Percentiles rank a stretch among this genome's conserved stretches.
These are phyloP conservation scores for Prionace glauca DNA, from an alignment of 2,797 vertebrate genomes.

Conservation along the genomic window DNA sequence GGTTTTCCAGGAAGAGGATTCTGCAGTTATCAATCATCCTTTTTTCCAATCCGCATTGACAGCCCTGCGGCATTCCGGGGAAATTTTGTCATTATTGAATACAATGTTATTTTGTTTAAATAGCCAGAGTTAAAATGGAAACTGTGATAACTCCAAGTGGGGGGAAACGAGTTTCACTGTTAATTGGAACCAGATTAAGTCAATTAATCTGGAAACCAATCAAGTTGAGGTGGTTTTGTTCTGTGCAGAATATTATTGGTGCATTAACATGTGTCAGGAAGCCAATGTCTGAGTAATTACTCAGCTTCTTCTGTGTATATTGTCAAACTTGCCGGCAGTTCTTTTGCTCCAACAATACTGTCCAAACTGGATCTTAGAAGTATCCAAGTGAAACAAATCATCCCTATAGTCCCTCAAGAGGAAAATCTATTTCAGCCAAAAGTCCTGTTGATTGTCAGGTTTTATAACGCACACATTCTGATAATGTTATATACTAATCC, in stretches of 20 bases:
- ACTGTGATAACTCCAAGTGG: not conserved
- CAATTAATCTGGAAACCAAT: not conserved
- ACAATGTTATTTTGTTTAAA: not conserved
- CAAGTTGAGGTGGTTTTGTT: not conserved
- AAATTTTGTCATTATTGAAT: not conserved
- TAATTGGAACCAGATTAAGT: not conserved
- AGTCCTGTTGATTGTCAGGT: not conserved
- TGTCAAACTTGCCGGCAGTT: not conserved
- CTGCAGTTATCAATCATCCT: not conserved
- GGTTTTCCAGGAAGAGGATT: not conserved
- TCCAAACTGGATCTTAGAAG: not conserved
- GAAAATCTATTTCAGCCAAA: not conserved
- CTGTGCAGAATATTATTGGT: not conserved
- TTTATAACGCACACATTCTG: not conserved
- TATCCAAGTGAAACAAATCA: not conserved
- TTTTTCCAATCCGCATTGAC: not conserved
- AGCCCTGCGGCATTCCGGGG: not conserved
- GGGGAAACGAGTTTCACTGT: not conserved
- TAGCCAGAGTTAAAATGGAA: not conserved
- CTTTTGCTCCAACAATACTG: not conserved
- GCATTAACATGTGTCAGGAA: not conserved
- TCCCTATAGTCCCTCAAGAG: not conserved
- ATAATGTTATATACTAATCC: not conserved
- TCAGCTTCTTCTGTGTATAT: not conserved
- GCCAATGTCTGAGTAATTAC: not conserved